Base-by-base conservation (phyloP, 2,888 invertebrate species). In the Rotaria macrura region DNA sequence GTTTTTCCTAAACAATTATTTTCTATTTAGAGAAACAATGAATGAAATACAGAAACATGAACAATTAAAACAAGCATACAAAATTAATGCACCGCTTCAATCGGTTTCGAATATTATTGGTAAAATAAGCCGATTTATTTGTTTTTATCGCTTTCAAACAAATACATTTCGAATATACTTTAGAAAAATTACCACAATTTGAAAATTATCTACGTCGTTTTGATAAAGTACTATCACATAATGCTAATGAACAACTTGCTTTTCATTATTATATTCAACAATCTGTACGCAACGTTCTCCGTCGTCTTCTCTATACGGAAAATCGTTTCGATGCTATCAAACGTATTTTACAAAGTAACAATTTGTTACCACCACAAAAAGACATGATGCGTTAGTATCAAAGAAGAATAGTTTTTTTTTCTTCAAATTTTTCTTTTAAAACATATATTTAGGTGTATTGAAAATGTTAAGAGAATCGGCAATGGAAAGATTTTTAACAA, bases 181-280 rank as follows among this genome's bases (percentile, higher is more conserved):
- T 79, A 79, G 79, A 79, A 79, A 43, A 25, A 40, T 79, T 79
- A 10, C 79, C 79, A 79, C 43, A 43, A 79, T 43, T 43, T 79
- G 79, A 79, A 79, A 79, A 79, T 40, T 79, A 79, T 79, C 10
- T 43, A 43, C 40, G 43, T 20, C 23, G 43, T n/a, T 43, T 79
- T 79, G 43, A n/a, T 43, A n/a, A 43, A 43, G 10, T 43, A 25
- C n/a, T 43, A n/a, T 79, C 79, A n/a, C 25, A n/a, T 14, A 40
- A 79, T 43, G 12, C 25, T 23, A 79, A 25, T 43, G 79, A 79
- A 79, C 7, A 79, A 43, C n/a, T 43, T 25, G 79, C 79, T 40
- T 79, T 43, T 79, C 79, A 79, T 43, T 79, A 79, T 79, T 79
- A 79, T 79, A 43, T 79, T 40, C 79, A 79, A 79, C 79, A 79